These are phyloP conservation scores for Dolichallabes microphthalmus DNA, from an alignment of 2,113 vertebrate genomes.

Conservation along the genomic window DNA sequence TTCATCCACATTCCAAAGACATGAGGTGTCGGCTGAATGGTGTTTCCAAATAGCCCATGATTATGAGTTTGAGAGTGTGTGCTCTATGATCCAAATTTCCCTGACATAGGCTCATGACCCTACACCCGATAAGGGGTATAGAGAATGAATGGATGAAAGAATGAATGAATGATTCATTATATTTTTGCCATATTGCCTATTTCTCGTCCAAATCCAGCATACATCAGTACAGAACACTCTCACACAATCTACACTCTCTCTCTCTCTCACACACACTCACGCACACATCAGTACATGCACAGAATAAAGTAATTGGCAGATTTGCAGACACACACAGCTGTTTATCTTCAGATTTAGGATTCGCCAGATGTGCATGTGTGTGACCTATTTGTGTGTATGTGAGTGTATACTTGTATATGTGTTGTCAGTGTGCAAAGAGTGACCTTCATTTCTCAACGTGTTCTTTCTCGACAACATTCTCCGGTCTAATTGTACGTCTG, in stretches of 20 bases:
- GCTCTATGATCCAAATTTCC: no score
- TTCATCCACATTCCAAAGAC: no score
- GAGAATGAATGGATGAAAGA: no score
- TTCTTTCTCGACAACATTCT: neutral
- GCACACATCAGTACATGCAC: neutral
- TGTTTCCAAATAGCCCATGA: no score
- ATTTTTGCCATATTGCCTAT: neutral
- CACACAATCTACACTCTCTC: neutral
- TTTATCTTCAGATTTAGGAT: slow-evolving; percentile 16
- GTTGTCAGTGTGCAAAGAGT: neutral
- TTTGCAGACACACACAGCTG: slow-evolving; percentile 5
- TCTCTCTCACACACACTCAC: neutral
- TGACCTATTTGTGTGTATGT: slow-evolving; percentile 18
- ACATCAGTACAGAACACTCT: neutral
- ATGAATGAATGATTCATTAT: neutral
- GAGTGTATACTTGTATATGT: neutral
- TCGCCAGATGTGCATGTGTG: slow-evolving; percentile 26
- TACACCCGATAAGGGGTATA: no score
- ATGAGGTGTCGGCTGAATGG: no score
- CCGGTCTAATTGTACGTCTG: neutral
- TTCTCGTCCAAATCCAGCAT: neutral
- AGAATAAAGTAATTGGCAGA: slow-evolving; percentile 22
- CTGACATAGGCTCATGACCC: no score
- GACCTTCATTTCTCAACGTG: neutral
- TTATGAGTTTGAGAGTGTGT: no score